A percentile compares a stretch with the other conserved stretches of the same genome.
These are phyloP conservation scores for Lordiphosa mommai DNA, from an alignment of 1,140 invertebrate species.

Conservation along the genomic window DNA sequence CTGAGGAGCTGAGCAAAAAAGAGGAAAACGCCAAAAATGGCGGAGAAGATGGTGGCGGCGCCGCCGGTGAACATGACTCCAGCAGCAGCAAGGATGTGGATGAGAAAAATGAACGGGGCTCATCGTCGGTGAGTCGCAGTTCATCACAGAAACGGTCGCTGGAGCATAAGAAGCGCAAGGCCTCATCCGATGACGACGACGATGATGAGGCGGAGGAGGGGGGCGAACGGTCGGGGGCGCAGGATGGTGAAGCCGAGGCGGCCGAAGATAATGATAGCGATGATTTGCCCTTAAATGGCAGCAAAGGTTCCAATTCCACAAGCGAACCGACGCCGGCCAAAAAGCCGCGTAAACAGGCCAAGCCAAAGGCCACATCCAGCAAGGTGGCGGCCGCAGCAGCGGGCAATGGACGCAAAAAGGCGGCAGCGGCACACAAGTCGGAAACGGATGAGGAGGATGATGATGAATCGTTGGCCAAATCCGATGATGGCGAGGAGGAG, in stretches of 20 bases:
- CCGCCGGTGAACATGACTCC: conserved; percentile 23
- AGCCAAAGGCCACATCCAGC: conserved; percentile 16
- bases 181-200: neutral
- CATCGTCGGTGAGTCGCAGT: conserved; percentile 1
- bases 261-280: conserved; percentile 40
- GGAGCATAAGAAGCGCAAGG: conserved; percentile 14
- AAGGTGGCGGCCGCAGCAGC: conserved; percentile 8
- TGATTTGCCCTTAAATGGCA: conserved; percentile 46
- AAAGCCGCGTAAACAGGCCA: conserved; percentile 32
- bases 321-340: conserved; percentile 14
- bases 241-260: conserved; percentile 1
- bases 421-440: conserved; percentile 3
- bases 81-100: conserved; percentile 16
- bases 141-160: neutral
- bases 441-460: neutral
- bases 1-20: conserved; percentile 27
- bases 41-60: conserved; percentile 38
- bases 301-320: conserved; percentile 26
- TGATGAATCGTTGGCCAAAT: conserved; percentile 2
- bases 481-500: conserved; percentile 8
- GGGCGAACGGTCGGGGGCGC: neutral
- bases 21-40: conserved; percentile 23
- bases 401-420: conserved; percentile 31
- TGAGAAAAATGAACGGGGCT: conserved; percentile 5
- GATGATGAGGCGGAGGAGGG: neutral